A percentile compares a stretch with the other conserved stretches of the same genome.
phyloP scores from a whole-genome alignment of 1,140 invertebrate genomes.

The Drosophila arizonae region DNA sequence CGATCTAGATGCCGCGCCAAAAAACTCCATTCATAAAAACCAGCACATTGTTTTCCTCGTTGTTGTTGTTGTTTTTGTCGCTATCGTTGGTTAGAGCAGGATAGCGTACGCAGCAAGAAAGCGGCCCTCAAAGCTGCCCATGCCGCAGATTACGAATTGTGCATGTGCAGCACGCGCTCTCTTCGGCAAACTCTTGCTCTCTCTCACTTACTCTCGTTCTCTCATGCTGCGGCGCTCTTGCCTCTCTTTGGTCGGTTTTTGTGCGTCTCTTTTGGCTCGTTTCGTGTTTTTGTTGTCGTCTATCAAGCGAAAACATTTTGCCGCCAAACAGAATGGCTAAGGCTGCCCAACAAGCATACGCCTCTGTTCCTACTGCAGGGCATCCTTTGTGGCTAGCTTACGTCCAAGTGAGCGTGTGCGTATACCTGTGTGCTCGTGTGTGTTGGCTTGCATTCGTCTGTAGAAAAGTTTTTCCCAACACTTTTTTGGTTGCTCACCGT shows the following conservation, averaged over 20 bases:
- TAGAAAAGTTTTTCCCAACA: slow-evolving; percentile 74
- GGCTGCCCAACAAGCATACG: slow-evolving; percentile 26
- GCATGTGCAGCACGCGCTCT: slow-evolving; percentile 64
- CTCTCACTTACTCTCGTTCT: slow-evolving; percentile 4
- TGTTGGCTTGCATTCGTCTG: slow-evolving; percentile 22
- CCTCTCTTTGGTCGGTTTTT: slow-evolving; percentile 24
- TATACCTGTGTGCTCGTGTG: slow-evolving; percentile 4
- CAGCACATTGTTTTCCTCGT: slow-evolving; percentile 69
- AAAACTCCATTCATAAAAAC: slow-evolving; percentile 83
- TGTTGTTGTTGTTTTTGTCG: slow-evolving; percentile 27
- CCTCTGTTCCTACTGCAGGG: slow-evolving; percentile 15
- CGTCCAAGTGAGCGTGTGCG: slow-evolving; percentile 12
- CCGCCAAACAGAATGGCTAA: slow-evolving; percentile 79
- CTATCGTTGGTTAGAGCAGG: slow-evolving; percentile 22
- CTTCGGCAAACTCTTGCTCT: slow-evolving; percentile 10
- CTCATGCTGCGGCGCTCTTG: slow-evolving; percentile 6
- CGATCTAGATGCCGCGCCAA: slow-evolving; percentile 80
- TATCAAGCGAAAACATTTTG: slow-evolving; percentile 78
- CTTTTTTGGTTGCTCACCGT: slow-evolving; percentile 79
- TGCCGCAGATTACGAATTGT: slow-evolving; percentile 29
- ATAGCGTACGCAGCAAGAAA: slow-evolving; percentile 38
- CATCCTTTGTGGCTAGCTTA: slow-evolving; percentile 53
- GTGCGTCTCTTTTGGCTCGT: slow-evolving; percentile 51
- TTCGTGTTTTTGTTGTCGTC: slow-evolving; percentile 66
- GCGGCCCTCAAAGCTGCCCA: slow-evolving; percentile 48